These are phyloP conservation scores for Aphaenogaster floridana DNA, from an alignment of 1,140 invertebrate species.

Conservation along the genomic window DNA sequence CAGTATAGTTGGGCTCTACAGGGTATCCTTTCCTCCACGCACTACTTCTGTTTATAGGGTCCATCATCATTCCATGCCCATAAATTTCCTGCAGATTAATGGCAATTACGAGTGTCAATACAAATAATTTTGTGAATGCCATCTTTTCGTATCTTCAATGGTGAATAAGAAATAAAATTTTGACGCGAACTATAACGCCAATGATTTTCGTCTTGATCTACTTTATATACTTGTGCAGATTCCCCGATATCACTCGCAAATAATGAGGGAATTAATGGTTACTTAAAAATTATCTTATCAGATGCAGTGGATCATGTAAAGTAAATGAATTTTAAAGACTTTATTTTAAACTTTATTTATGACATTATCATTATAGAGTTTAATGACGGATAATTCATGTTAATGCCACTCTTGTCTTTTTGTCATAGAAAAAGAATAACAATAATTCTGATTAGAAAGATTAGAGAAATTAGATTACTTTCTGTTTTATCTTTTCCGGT, in stretches of 20 bases:
- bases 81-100: conserved; percentile 71
- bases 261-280: neutral
- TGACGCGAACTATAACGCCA: conserved; percentile 69
- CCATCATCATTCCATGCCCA: conserved; percentile 91
- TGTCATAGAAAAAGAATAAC: neutral
- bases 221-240: conserved; percentile 36
- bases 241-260: neutral
- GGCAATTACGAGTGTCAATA: conserved; percentile 21
- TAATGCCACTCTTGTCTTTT: neutral
- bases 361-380: neutral
- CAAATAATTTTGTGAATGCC: conserved; percentile 36
- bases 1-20: conserved; percentile 91
- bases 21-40: conserved; percentile 92
- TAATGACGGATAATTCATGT: neutral
- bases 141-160: neutral
- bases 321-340: neutral
- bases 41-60: conserved; percentile 90
- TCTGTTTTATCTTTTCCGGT: neutral
- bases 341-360: neutral
- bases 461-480: conserved; percentile 8
- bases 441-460: neutral
- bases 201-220: neutral
- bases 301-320: neutral
- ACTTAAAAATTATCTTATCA: conserved; percentile 35
- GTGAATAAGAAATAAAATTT: conserved; percentile 81